Evolutionary conservation across 2,888 invertebrate genomes (phyloP).

Genomic region (Blastobasis adustella): DNA sequence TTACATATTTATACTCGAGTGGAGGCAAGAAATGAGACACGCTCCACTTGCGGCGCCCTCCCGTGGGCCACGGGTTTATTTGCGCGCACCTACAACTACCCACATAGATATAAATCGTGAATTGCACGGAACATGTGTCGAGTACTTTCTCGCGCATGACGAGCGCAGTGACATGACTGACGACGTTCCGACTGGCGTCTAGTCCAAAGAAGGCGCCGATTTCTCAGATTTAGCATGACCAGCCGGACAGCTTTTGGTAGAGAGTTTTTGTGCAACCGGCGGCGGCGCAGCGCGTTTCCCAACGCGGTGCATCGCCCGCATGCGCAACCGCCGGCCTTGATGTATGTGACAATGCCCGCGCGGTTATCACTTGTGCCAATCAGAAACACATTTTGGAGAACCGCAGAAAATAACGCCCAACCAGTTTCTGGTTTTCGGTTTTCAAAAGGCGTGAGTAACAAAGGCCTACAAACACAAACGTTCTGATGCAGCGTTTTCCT

Average conservation of each 20-base stretch:
- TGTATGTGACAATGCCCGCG: constrained; percentile 24
- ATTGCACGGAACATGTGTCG: constrained; percentile 17
- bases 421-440: too few relatives aligned
- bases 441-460: too few relatives aligned
- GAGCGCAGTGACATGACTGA: constrained; percentile 16
- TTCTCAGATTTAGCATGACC: constrained; percentile 61
- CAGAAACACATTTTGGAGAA: constrained; percentile 19
- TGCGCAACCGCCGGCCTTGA: constrained; percentile 31
- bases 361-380: constrained; percentile 27
- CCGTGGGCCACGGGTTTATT: constrained; percentile 29
- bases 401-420: neutral
- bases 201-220: constrained; percentile 52
- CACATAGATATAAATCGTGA: constrained; percentile 14
- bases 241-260: constrained; percentile 57
- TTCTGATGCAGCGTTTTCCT: too few relatives aligned
- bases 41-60: constrained; percentile 51
- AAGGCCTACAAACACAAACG: too few relatives aligned
- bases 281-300: constrained; percentile 32
- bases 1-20: constrained; percentile 42
- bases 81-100: constrained; percentile 21
- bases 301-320: constrained; percentile 22
- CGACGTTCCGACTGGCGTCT: constrained; percentile 13
- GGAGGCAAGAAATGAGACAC: constrained; percentile 51
- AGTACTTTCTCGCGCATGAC: constrained; percentile 29
- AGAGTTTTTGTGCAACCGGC: constrained; percentile 49